Conservation (phyloP, 2,888 invertebrate genomes). For the Orthosia gracilis region DNA sequence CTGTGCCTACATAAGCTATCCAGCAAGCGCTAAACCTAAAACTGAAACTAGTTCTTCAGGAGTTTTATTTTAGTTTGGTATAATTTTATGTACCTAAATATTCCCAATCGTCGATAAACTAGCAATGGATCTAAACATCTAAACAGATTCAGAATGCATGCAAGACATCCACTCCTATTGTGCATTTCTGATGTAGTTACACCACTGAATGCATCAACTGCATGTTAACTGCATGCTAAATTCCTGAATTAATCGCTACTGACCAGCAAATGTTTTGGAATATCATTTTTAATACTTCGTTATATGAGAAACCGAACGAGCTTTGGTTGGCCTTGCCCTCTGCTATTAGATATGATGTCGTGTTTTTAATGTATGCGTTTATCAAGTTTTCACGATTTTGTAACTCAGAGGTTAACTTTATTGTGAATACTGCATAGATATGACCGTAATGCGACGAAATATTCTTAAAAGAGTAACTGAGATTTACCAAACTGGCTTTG, state of each 20-base stretch:
- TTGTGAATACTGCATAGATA: constrained; percentile 16
- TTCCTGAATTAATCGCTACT: constrained; percentile 6
- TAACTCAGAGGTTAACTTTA: constrained; percentile 32
- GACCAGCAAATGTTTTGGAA: not conserved
- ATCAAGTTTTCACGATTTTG: constrained; percentile 45
- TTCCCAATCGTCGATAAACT: not conserved
- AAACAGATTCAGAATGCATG: not conserved
- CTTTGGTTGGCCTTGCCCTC: constrained; percentile 38
- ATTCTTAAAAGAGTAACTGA: not conserved
- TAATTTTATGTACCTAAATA: not conserved
- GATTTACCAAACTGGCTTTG: not conserved
- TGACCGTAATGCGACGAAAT: not conserved
- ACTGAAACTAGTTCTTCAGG: too few species aligned
- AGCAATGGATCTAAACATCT: not conserved
- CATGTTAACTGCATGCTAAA: constrained; percentile 36
- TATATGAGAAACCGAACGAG: not conserved
- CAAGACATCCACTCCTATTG: constrained; percentile 8
- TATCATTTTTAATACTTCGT: not conserved
- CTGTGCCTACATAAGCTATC: not conserved
- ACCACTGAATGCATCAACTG: constrained; percentile 1
- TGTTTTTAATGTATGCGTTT: constrained; percentile 50
- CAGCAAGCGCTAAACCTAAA: not conserved
- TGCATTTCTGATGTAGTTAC: constrained; percentile 34
- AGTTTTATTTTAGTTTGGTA: not conserved
- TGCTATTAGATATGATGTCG: constrained; percentile 13